Evolutionary conservation across 2,888 invertebrate genomes (phyloP).

Genomic region (Liodrosophila aerea): DNA sequence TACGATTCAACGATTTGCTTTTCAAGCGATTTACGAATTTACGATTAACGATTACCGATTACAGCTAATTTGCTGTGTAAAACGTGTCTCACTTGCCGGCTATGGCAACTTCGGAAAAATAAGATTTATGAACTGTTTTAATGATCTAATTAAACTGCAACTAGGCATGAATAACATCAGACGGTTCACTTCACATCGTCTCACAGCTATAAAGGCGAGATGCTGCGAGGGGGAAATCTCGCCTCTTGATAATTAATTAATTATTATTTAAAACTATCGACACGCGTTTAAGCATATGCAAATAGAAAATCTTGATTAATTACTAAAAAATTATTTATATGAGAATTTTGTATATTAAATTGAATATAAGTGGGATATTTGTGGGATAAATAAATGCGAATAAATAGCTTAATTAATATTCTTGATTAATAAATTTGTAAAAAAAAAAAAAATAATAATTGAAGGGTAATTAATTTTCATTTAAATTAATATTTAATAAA

Average conservation of each 20-base stretch:
- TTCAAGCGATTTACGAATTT: constrained; percentile 27
- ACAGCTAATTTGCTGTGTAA: constrained; percentile 72
- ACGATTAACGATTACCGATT: constrained; percentile 49
- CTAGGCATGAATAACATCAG: constrained; percentile 73
- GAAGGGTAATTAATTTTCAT: too few relatives aligned
- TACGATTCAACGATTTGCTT: constrained; percentile 17
- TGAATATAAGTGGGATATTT: too few relatives aligned
- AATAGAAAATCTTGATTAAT: constrained; percentile 10
- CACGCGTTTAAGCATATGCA: constrained; percentile 57
- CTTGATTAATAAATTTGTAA: too few relatives aligned
- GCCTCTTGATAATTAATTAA: constrained; percentile 29
- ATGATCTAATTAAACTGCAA: constrained; percentile 79
- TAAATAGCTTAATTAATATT: too few relatives aligned
- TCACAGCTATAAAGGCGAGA: background rate
- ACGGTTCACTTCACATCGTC: constrained; percentile 45
- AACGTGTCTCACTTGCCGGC: constrained; percentile 46
- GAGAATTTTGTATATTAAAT: too few relatives aligned
- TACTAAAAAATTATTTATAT: background rate
- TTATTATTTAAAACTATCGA: constrained; percentile 55
- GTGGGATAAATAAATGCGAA: too few relatives aligned
- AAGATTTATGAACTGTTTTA: constrained; percentile 79
- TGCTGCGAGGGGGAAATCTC: background rate
- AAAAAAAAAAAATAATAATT: too few relatives aligned
- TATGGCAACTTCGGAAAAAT: constrained; percentile 61
- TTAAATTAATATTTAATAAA: too few relatives aligned